Evolutionary conservation across 1,140 invertebrate genomes (phyloP), one percentile per base, ranked within the genome.

Genomic region (Thaumatotibia leucotreta): DNA sequence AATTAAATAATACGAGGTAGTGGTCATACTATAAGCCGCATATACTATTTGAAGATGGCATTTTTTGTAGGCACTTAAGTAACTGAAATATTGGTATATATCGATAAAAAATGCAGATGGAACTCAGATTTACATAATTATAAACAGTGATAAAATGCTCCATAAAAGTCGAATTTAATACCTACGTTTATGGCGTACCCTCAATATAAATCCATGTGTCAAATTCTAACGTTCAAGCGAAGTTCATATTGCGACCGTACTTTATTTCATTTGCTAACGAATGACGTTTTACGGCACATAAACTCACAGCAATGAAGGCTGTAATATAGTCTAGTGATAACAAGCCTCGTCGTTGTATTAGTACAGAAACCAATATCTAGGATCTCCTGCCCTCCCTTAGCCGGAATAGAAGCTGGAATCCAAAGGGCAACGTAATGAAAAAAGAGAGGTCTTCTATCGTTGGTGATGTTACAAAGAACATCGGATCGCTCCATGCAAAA

Each of bases 201-300:
- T 11, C 11, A n/a, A 14, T 20, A 54, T 54, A 54, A 58, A 58
- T 58, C 52, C n/a, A 58, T 58, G 29, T 24, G 23, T 54, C 50
- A 58, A 20, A 31, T 29, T 29, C n/a, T 27, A 9, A 58, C 52
- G 27, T 29, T 58, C n/a, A 58, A 58, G 23, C 52, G 11, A 24
- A 58, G 52, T 58, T 58, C 52, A 58, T 58, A n/a, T 58, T 31
- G n/a, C 52, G 11, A 58, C 29, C 52, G 1, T 20, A 58, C 50
- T 72, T 75, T 75, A 69, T 69, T 69, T 69, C 67, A 69, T 69
- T 69, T 69, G 45, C 67, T 68, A 73, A 70, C 72, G 64, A 73
- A 73, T 68, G 68, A 31, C n/a, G 23, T 62, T 73, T 73, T 73
- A 73, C 27, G 66, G 39, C 66, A 67, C 58, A 74, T 74, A 69